These are phyloP conservation scores for Mesochorus sp. DNA, from an alignment of 2,888 invertebrate genomes.

Conservation along the genomic window DNA sequence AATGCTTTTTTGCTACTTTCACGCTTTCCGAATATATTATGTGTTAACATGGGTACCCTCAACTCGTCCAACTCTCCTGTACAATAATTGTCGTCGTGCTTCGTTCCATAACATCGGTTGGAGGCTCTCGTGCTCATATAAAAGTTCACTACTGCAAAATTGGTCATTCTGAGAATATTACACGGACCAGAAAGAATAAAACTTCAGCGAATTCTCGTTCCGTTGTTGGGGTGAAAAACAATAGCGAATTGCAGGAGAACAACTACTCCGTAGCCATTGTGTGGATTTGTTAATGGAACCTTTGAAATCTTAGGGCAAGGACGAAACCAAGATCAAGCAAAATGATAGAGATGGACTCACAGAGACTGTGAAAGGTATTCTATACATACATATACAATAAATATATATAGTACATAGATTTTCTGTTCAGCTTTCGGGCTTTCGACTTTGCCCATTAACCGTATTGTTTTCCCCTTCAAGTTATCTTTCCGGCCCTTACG, in stretches of 20 bases:
- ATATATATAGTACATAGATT: not conserved
- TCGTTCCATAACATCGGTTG: not conserved
- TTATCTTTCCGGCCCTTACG: conserved; percentile 63
- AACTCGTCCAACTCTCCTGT: not conserved
- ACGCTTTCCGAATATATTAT: not conserved
- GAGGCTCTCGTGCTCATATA: not conserved
- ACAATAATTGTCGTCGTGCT: conserved; percentile 1
- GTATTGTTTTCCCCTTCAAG: conserved; percentile 70
- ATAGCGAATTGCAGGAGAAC: not conserved
- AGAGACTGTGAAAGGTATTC: not conserved
- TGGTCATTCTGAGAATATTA: not conserved
- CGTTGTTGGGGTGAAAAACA: not conserved
- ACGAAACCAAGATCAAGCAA: not conserved
- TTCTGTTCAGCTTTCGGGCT: conserved; percentile 40
- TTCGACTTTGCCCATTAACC: conserved; percentile 69
- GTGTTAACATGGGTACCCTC: not conserved
- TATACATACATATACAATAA: not conserved
- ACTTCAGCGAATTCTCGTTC: not conserved
- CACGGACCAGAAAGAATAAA: not conserved
- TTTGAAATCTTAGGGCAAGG: not conserved
- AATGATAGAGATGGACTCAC: not conserved
- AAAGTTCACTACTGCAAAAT: not conserved
- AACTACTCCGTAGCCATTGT: too few relatives aligned
- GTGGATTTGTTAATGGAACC: not conserved
- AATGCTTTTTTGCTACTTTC: not conserved